Evolutionary conservation across 2,888 invertebrate genomes (phyloP), one percentile per base, ranked within the genome.

Genomic region (Agrochola lota): DNA sequence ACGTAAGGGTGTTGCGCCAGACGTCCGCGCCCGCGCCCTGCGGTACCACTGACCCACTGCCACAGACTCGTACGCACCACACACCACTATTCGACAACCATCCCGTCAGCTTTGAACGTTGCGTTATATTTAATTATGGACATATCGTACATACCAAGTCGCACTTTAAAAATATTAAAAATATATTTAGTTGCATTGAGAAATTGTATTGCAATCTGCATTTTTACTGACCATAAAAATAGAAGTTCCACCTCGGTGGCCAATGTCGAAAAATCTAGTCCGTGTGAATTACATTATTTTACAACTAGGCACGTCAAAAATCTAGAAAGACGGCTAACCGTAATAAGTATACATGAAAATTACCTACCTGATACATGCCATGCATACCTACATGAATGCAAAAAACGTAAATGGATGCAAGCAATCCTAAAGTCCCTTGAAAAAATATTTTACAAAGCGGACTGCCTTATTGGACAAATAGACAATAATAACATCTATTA

Each of bases 1-100:
- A 96, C 96, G 96, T 95, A 96, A 96, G 95, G 95, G 94, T 92
- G 95, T 96, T 96, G 96, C 96, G 96, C 95, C 95, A 96, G 96
- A 92, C 90, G 89, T 90, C 90, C 87, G 91, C 92, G 92, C 91
- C 92, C 90, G 93, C 94, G 95, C 95, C 95, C 96, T 94, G 94
- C 93, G 94, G 94, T 94, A 95, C 95, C 94, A 95, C 94, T 96
- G 96, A 96, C 96, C 96, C 95, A 96, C 93, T 96, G 96, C 94
- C 96, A 94, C 93, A 93, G 91, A 92, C 90, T 92, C 91, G 86
- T 86, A 86, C 89, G 85, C 87, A 87, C 82, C 74, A 88, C 89
- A 93, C 94, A 92, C 93, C 93, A 93, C 93, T 90, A 90, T 90
- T 88, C 90, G 77, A 90, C 91, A 88, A 87, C 88, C 90, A 92